Percentiles rank a stretch among this genome's conserved stretches.
Conservation (phyloP, 2,113 vertebrate species). For the Stegostoma tigrinum region DNA sequence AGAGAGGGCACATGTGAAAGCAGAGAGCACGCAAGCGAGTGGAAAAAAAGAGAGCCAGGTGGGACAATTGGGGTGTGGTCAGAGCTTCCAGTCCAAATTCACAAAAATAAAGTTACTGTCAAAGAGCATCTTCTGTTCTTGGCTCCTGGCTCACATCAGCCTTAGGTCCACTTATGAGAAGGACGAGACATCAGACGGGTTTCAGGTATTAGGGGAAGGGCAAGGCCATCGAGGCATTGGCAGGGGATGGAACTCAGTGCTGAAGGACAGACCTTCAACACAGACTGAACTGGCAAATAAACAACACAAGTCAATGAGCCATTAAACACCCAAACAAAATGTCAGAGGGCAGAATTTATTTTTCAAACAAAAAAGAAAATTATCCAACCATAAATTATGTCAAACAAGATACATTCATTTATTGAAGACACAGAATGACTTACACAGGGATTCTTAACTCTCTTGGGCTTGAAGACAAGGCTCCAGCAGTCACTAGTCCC, state of each 20-base stretch:
- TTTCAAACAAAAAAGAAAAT: conserved; percentile 10
- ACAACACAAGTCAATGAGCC: not conserved
- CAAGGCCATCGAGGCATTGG: not conserved
- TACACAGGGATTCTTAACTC: conserved; percentile 11
- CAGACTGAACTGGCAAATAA: not conserved
- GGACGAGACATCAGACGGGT: not conserved
- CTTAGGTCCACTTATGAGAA: too few relatives aligned
- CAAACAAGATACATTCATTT: conserved; percentile 31
- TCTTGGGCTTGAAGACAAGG: not conserved
- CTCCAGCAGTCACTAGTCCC: not conserved
- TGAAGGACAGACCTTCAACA: not conserved
- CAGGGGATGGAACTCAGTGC: not conserved
- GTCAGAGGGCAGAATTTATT: conserved; percentile 2
- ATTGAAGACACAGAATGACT: not conserved
- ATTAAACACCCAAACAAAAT: not conserved
- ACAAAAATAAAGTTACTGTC: not conserved
- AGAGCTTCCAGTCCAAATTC: too few relatives aligned
- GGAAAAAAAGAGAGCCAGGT: too few relatives aligned
- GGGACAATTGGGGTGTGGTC: too few relatives aligned
- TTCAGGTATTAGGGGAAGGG: not conserved
- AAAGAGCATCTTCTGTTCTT: too few relatives aligned
- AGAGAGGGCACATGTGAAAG: too few relatives aligned
- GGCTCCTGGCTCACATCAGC: too few relatives aligned
- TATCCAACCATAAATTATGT: conserved; percentile 29
- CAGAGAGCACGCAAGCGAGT: too few relatives aligned